Evolutionary conservation across 1,140 invertebrate species (phyloP), one percentile per base, ranked within the genome.

Genomic region (Pantala flavescens): DNA sequence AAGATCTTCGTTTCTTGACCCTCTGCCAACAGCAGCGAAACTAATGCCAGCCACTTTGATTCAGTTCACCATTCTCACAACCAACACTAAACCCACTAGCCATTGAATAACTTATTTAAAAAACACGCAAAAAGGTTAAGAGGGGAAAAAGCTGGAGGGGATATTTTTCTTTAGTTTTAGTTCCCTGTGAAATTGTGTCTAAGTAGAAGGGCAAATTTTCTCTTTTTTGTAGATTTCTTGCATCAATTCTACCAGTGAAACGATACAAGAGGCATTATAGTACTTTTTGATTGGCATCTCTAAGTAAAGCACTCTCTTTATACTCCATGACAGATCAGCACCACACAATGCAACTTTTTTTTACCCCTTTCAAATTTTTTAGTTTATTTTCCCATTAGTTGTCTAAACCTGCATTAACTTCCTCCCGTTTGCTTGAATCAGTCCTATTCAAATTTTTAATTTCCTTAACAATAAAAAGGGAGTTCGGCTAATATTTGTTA

Each of bases 291-390:
- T 63, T 63, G 49, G 49, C 49, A 63, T 63, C 49, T 63, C 49
- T 63, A 63, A 63, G n/a, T 63, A 63, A 63, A 63, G 49, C 49
- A 63, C 49, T 19, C n/a, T 21, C 49, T 63, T 49, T 49, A 11
- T 16, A 49, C 43, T 49, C 16, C 49, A 63, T 63, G 49, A 63
- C 49, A 63, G 49, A 63, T 63, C 49, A 63, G 49, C 49, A 63
- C 49, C 49, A 63, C 49, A 63, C n/a, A 63, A 63, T 63, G 49
- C 49, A 63, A 36, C 28, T 63, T 63, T 63, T 63, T 63, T 63
- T 63, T 63, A 63, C 49, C 49, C 49, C 49, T 19, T 63, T 63
- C 49, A 16, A 16, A 63, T 63, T 63, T 63, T 63, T 63, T 63
- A 5, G 16, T 21, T 19, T 16, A 63, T 63, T 63, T 63, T 63